Evolutionary conservation across 2,888 invertebrate genomes (phyloP), one percentile per base, ranked within the genome.

Genomic region (Eurois occulta): DNA sequence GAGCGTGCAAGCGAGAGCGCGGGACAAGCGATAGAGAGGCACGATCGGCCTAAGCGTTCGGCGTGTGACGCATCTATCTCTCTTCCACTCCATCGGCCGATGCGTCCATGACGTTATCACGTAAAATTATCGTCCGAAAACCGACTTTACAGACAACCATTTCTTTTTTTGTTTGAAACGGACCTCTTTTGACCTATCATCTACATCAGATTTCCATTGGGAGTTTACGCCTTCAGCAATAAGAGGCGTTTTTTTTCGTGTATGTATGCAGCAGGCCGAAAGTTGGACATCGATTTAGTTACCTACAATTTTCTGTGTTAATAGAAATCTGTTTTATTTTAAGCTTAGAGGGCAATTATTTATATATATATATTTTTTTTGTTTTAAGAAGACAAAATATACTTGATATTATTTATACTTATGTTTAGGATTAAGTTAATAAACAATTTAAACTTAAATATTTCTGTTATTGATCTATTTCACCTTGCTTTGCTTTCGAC

Each of bases 351-450:
- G 28, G 46, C 18, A 41, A 41, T 55, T 46, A 41, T n/a, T 35
- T 76, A 28, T 55, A 74, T 46, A 41, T n/a, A 28, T 76, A 28
- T 55, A 74, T 75, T 41, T 82, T 58, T 66, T 11, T 69, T 72
- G 62, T 81, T 52, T 43, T 52, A 58, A 4, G 43, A 60, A 67
- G 55, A 80, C 60, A 46, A 76, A 82, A 66, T 48, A 48, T 48
- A 43, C n/a, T 78, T 67, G 32, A 60, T 81, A 46, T 80, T 84
- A 80, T 84, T 84, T 72, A 79, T 65, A n/a, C n/a, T n/a, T n/a
- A 69, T 68, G 32, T 66, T 35, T 81, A 80, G 55, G 2, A 48
- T 7, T 85, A 81, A 85, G 69, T 48, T 55, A 81, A 67, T 81
- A 81, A 73, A 81, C n/a, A 80, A 58, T 52, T 68, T 67, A 77